Conservation (phyloP, 2,797 vertebrate genomes). For the Rhinogobio ventralis region DNA sequence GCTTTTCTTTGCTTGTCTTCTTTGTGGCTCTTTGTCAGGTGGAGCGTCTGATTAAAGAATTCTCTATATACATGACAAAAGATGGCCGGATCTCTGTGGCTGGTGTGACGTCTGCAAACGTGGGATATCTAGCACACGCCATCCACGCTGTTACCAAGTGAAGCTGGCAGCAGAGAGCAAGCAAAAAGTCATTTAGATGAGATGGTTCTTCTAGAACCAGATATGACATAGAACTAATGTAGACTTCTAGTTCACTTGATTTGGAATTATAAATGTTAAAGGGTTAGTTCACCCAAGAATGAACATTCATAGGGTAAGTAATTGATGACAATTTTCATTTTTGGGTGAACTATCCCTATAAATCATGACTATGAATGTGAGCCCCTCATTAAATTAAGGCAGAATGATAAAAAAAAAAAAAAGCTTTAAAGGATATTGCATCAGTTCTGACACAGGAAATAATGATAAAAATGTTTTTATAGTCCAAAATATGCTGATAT, state of each 20-base stretch:
- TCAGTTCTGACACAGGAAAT: neutral
- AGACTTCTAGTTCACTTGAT: constrained; percentile 47
- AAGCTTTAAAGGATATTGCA: constrained; percentile 1
- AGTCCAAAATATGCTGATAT: neutral
- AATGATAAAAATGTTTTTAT: neutral
- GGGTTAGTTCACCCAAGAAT: no score
- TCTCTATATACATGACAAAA: constrained; percentile 98
- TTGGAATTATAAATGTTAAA: constrained; percentile 31
- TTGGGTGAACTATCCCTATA: no score
- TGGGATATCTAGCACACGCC: constrained; percentile 89
- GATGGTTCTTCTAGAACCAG: constrained; percentile 27
- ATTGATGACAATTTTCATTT: no score
- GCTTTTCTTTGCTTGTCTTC: neutral
- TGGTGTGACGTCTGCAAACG: constrained; percentile 90
- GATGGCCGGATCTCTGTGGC: constrained; percentile 97
- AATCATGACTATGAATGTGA: constrained; percentile 9
- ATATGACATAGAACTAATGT: constrained; percentile 23
- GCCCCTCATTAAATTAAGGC: constrained; percentile 1
- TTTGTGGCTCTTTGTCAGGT: constrained; percentile 77
- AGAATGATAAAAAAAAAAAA: neutral
- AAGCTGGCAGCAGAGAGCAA: constrained; percentile 59
- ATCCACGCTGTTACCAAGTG: constrained; percentile 96
- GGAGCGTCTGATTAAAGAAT: constrained; percentile 91
- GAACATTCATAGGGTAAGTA: no score
- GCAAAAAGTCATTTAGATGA: constrained; percentile 40